Conservation (phyloP, 1,140 invertebrate genomes). For the Euborellia annulipes region DNA sequence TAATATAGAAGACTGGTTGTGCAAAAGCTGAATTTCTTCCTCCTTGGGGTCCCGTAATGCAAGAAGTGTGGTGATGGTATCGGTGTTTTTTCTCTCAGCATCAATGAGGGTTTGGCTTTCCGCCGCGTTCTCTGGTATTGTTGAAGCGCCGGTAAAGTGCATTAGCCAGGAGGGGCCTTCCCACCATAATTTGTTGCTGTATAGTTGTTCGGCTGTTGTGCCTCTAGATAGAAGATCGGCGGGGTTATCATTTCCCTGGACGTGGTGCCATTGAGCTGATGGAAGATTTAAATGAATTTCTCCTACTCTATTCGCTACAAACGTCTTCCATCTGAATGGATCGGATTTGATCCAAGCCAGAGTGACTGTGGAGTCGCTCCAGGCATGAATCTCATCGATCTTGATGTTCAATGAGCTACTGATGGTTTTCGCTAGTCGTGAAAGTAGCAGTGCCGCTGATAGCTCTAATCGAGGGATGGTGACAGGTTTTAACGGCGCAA, state of each 20-base stretch:
- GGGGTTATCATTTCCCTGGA: constrained; percentile 25
- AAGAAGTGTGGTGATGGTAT: background rate
- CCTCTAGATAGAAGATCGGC: constrained; percentile 29
- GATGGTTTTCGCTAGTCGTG: constrained; percentile 12
- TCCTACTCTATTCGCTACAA: constrained; percentile 26
- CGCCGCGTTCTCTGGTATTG: background rate
- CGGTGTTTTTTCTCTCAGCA: too few species aligned
- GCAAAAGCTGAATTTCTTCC: background rate
- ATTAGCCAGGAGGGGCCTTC: constrained; percentile 12
- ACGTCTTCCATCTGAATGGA: constrained; percentile 21
- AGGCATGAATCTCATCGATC: constrained; percentile 2
- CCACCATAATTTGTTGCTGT: constrained; percentile 14
- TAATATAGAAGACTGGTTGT: constrained; percentile 4
- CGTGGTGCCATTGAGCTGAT: constrained; percentile 25
- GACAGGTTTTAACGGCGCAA: constrained; percentile 24
- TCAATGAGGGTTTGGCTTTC: background rate
- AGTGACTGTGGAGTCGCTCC: constrained; percentile 12
- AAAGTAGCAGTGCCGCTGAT: constrained; percentile 19
- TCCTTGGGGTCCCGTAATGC: background rate
- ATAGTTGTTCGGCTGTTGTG: constrained; percentile 11
- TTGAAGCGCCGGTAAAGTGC: background rate
- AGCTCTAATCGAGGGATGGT: constrained; percentile 24
- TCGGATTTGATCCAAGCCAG: constrained; percentile 17
- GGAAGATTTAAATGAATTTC: constrained; percentile 20
- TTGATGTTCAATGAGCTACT: constrained; percentile 5